phyloP scores from a whole-genome alignment of 1,140 invertebrate species.

The Meloidogyne chitwoodi region DNA sequence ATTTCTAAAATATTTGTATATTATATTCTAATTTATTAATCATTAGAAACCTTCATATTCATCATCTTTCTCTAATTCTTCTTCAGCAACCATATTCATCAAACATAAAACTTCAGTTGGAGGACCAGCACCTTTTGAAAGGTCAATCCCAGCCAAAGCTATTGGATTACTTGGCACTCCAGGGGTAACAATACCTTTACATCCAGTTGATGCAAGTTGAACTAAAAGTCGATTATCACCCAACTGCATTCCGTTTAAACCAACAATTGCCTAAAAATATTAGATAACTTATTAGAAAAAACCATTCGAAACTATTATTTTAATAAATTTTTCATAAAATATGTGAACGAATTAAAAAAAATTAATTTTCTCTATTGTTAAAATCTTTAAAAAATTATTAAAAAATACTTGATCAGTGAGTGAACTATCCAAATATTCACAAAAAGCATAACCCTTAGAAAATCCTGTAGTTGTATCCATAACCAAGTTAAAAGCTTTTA shows the following conservation, averaged over 20 bases:
- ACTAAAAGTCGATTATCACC: constrained; percentile 98
- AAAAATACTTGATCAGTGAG: constrained; percentile 86
- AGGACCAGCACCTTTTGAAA: constrained; percentile 80
- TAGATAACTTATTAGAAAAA: too few species aligned
- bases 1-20: constrained; percentile 70
- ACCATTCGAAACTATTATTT: too few species aligned
- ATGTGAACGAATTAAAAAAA: too few species aligned
- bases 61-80: constrained; percentile 94
- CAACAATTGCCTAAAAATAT: constrained; percentile 89
- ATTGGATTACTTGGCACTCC: constrained; percentile 41
- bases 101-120: constrained; percentile 93
- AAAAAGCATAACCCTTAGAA: constrained; percentile 98
- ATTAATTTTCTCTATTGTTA: too few species aligned
- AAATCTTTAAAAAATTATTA: background rate
- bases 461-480: constrained; percentile 94
- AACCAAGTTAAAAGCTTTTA: constrained; percentile 95
- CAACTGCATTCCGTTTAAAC: constrained; percentile 97
- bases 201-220: constrained; percentile 88
- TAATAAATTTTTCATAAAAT: too few species aligned
- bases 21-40: constrained; percentile 5
- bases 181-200: constrained; percentile 66
- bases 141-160: constrained; percentile 88
- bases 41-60: constrained; percentile 77
- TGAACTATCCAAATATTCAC: constrained; percentile 92
- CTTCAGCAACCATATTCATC: constrained; percentile 96